Evolutionary conservation across 2,797 vertebrate species (phyloP).

Genomic region (Nannoperca obscura): DNA sequence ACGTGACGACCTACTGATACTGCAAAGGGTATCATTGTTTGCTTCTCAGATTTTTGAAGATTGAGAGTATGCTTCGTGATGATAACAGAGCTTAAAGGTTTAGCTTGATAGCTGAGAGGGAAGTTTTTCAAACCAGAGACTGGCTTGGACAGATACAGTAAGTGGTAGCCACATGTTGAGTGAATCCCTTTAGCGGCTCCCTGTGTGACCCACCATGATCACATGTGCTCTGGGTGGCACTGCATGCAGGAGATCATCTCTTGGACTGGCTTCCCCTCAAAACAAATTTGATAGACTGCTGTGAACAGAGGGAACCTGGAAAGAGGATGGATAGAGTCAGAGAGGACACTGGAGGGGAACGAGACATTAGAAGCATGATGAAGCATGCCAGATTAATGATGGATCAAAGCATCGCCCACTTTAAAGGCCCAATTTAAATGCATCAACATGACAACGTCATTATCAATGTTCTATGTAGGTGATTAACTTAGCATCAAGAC

Average conservation of each 20-base stretch:
- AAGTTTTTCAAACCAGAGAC: neutral
- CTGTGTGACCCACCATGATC: constrained; percentile 38
- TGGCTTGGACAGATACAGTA: neutral
- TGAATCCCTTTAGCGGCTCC: neutral
- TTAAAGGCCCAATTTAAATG: neutral
- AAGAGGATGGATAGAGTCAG: constrained; percentile 7
- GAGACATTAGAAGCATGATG: neutral
- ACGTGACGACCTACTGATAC: too few species aligned
- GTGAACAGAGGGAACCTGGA: constrained; percentile 92
- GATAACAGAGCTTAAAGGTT: neutral
- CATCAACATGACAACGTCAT: neutral
- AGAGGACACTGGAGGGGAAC: neutral
- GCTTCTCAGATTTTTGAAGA: too few species aligned
- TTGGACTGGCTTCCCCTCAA: constrained; percentile 87
- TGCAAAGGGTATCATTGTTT: too few species aligned
- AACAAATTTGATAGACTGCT: constrained; percentile 92
- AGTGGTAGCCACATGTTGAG: too few species aligned
- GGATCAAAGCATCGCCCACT: neutral
- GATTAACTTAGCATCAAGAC: too few species aligned
- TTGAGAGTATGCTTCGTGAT: neutral
- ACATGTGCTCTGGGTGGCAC: constrained; percentile 90
- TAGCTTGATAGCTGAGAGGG: neutral
- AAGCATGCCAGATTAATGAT: neutral
- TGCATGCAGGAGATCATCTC: constrained; percentile 95
- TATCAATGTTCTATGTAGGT: neutral